Conservation (phyloP, 2,888 invertebrate genomes). For the Chrysomela aeneicollis region DNA sequence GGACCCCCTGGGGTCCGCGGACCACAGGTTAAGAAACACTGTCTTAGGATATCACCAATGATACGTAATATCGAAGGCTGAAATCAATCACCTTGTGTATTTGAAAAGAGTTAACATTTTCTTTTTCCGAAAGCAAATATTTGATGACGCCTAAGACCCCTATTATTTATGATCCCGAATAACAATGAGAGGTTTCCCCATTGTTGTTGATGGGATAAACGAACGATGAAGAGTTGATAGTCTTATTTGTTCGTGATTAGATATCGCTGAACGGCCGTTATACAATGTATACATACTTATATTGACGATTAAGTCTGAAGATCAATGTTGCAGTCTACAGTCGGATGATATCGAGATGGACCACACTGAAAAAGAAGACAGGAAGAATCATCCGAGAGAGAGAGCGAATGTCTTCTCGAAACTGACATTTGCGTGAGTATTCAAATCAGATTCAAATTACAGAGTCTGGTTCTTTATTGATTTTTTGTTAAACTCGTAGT, state of each 20-base stretch:
- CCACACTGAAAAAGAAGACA: slow-evolving; percentile 63
- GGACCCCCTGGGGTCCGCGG: no score
- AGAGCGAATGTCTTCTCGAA: slow-evolving; percentile 70
- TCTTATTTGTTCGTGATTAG: background rate
- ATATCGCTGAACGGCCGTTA: background rate
- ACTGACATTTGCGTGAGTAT: slow-evolving; percentile 73
- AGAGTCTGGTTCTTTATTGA: no score
- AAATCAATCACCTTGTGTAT: no score
- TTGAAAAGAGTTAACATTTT: no score
- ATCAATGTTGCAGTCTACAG: background rate
- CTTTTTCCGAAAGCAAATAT: background rate
- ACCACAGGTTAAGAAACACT: no score
- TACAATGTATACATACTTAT: background rate
- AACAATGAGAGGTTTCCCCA: background rate
- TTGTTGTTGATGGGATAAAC: background rate
- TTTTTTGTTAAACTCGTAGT: no score
- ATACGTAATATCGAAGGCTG: no score
- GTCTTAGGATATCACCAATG: no score
- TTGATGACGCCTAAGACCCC: background rate
- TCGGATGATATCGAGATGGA: slow-evolving; percentile 58
- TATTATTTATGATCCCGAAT: background rate
- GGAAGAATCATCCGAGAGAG: slow-evolving; percentile 70
- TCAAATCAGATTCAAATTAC: no score
- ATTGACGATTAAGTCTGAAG: background rate
- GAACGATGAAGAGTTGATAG: slow-evolving; percentile 1